Conservation (phyloP, 2,888 invertebrate genomes). For the Rhingia campestris region DNA sequence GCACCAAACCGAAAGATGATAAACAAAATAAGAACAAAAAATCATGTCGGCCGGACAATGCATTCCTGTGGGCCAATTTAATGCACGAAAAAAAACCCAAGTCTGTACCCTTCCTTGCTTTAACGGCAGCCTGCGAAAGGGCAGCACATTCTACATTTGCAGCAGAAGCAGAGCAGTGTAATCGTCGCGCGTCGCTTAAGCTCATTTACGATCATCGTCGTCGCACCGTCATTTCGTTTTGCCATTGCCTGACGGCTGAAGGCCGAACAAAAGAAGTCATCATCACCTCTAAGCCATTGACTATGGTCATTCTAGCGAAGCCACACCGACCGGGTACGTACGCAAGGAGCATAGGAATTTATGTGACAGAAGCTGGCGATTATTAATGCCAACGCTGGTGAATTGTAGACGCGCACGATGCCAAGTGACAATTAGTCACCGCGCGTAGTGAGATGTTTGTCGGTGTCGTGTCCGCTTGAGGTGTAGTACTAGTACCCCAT, state of each 20-base stretch:
- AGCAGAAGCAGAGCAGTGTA: conserved; percentile 20
- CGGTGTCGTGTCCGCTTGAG: conserved; percentile 57
- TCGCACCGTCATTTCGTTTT: conserved; percentile 37
- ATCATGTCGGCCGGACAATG: conserved; percentile 51
- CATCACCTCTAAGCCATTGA: conserved; percentile 65
- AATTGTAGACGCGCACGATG: conserved; percentile 55
- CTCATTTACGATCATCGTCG: conserved; percentile 50
- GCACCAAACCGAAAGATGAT: conserved; percentile 65
- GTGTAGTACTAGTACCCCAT: conserved; percentile 9
- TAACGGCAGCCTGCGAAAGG: neutral
- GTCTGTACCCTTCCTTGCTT: conserved; percentile 18
- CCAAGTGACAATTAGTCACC: conserved; percentile 73
- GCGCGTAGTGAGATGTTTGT: conserved; percentile 64
- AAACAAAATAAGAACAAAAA: conserved; percentile 36
- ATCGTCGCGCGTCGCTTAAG: conserved; percentile 28
- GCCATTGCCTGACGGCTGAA: conserved; percentile 48
- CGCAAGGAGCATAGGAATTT: conserved; percentile 46
- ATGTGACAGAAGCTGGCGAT: conserved; percentile 69
- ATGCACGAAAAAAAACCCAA: conserved; percentile 44
- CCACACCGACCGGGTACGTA: neutral
- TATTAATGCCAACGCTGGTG: conserved; percentile 65
- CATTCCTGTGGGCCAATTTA: conserved; percentile 72
- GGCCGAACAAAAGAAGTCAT: conserved; percentile 70
- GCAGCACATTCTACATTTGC: neutral
- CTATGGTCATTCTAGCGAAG: conserved; percentile 48